Base-by-base conservation (phyloP, 2,888 invertebrate genomes). In the Melinaea marsaeus region DNA sequence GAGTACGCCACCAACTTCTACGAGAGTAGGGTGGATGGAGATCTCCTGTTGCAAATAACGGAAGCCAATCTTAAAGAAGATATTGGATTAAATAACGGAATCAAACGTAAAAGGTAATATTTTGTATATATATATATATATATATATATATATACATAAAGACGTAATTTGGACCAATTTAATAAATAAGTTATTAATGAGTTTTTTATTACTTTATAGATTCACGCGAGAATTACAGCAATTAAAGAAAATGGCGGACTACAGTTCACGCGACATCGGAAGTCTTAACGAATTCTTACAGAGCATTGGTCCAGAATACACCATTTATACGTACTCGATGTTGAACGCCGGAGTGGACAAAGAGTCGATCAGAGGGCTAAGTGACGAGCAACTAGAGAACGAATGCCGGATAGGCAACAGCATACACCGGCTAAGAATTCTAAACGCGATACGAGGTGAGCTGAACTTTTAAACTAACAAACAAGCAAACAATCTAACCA, bases 301-400 rank as follows among this genome's bases (percentile, higher is more conserved):
- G 78, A 92, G 92, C 55, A 94, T 99, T 65, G 97, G 97, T 1
- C 93, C 95, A 3, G 98, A 98, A 81, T 97, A 98, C 83, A 95
- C 97, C 60, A 98, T 97, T 72, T 99, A 99, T 86, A 98, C 99
- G 0, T 99, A 99, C 86, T 95, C 95, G 60, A 96, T 99, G 96
- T 89, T 99, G 60, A 97, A 98, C 79, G 96, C 97, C 35, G 99
- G 99, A 13, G 96, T 99, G 46, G 98, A 99, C 83, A 95, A 95
- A 79, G 95, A 96, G 72, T 95, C 96, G 9, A 92, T 99, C 66
- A 93, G 96, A 68, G 94, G 94, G 63, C 88, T 99, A 35, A 96
- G 95, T 55, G 98, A 99, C 76, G 99, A 99, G 73, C 98, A 99
- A 85, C 91, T 99, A 64, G 91, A 95, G 69, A 92, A 93, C 42